A percentile compares a stretch with the other conserved stretches of the same genome.
Evolutionary conservation across 2,888 invertebrate species (phyloP).

Genomic region (Drosophila longiperda): DNA sequence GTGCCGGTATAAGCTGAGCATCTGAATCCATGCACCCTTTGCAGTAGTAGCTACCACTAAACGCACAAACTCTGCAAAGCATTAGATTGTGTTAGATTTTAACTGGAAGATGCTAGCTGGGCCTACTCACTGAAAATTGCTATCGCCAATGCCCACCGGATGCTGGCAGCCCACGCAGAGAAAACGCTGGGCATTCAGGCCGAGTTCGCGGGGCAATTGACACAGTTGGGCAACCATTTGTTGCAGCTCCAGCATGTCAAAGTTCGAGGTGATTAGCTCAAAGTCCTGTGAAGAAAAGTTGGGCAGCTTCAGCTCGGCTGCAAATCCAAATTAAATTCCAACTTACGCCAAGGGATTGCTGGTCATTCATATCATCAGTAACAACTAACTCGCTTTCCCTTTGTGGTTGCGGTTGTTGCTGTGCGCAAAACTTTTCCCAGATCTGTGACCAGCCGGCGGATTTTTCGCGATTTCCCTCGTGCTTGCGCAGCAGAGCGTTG

Average conservation of each 20-base stretch:
- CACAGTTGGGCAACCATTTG: constrained; percentile 89
- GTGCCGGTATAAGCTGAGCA: constrained; percentile 92
- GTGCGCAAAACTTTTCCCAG: constrained; percentile 83
- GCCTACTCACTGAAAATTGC: constrained; percentile 81
- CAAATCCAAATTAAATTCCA: not conserved
- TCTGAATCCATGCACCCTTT: constrained; percentile 94
- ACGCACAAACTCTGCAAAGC: constrained; percentile 90
- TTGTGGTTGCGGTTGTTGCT: constrained; percentile 19
- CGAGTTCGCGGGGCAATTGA: constrained; percentile 90
- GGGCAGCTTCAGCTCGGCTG: not conserved
- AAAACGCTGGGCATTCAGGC: constrained; percentile 94
- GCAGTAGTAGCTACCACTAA: constrained; percentile 96
- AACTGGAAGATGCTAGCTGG: not conserved
- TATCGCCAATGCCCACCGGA: constrained; percentile 88
- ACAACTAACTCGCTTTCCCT: constrained; percentile 40
- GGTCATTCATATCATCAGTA: constrained; percentile 60
- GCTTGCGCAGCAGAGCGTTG: constrained; percentile 82
- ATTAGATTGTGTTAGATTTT: not conserved
- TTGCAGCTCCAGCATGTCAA: constrained; percentile 86
- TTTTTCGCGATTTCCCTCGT: constrained; percentile 80
- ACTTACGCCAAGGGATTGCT: constrained; percentile 59
- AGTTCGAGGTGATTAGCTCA: constrained; percentile 87
- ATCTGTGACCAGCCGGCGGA: constrained; percentile 87
- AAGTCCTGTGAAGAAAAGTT: constrained; percentile 84
- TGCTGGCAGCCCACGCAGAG: constrained; percentile 89